Conservation (phyloP, 2,113 vertebrate species). For the Melanerpes formicivorus region DNA sequence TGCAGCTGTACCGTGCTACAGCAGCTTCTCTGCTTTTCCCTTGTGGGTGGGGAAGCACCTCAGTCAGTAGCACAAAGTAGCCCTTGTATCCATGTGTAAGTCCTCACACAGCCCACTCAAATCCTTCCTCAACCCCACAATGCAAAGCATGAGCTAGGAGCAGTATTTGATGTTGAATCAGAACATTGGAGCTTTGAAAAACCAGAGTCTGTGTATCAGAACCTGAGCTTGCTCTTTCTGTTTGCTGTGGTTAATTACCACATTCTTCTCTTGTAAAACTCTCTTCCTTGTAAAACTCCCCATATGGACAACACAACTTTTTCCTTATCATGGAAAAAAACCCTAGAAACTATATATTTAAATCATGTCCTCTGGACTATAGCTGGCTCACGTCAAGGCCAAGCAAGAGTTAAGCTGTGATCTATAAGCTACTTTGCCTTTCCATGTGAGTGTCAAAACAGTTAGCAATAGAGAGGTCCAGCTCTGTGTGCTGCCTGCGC, state of each 20-base stretch:
- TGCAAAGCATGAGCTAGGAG: not conserved
- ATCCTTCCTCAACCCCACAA: not conserved
- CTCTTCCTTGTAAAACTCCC: not conserved
- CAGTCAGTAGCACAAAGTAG: not conserved
- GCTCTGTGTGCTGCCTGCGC: not conserved
- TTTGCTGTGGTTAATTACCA: slow-evolving; percentile 1
- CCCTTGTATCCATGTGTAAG: not conserved
- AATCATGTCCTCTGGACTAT: not conserved
- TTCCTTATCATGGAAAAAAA: not conserved
- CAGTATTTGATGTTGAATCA: not conserved
- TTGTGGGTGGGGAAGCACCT: not conserved
- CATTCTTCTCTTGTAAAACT: not conserved
- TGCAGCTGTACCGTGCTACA: not conserved
- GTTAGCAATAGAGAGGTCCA: not conserved
- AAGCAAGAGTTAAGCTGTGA: not conserved
- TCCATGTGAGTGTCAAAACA: not conserved
- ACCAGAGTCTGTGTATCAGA: not conserved
- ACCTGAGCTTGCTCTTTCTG: not conserved
- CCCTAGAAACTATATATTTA: not conserved
- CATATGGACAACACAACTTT: not conserved
- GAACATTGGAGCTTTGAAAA: not conserved
- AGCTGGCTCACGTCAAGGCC: not conserved
- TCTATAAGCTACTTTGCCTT: not conserved
- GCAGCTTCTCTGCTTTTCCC: not conserved
- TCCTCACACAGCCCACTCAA: not conserved